These are phyloP conservation scores for Mormyrus lacerda DNA, from an alignment of 2,113 vertebrate genomes.

Conservation along the genomic window DNA sequence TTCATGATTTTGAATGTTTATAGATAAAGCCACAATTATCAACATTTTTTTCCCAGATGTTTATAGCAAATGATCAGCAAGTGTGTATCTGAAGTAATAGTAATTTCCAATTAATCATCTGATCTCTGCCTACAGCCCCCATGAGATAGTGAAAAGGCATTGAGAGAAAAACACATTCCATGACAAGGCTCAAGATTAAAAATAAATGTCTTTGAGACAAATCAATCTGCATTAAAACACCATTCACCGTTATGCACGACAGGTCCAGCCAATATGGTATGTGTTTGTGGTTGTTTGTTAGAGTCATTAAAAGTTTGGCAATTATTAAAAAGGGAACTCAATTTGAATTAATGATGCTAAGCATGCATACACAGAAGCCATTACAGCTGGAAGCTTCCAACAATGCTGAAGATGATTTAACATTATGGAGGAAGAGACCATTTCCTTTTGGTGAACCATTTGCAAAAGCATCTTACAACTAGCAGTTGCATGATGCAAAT, in stretches of 20 bases:
- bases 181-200: not conserved
- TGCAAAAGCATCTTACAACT: not conserved
- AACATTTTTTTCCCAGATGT: not conserved
- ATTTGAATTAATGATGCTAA: constrained; percentile 6
- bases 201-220: not conserved
- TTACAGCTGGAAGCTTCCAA: constrained; percentile 5
- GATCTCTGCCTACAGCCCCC: not conserved
- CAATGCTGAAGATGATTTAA: not conserved
- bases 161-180: not conserved
- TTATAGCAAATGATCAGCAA: not conserved
- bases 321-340: not conserved
- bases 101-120: not conserved
- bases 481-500: not conserved
- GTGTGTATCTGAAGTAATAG: not conserved
- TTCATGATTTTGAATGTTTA: no score
- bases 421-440: not conserved
- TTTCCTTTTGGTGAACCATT: not conserved
- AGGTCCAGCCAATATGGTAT: not conserved
- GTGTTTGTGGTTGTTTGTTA: not conserved
- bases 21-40: not conserved
- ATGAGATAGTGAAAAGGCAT: not conserved
- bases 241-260: not conserved
- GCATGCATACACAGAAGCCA: not conserved
- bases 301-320: constrained; percentile 14
- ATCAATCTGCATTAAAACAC: not conserved